Evolutionary conservation across 2,113 vertebrate genomes (phyloP).

Genomic region (Turdus rufiventris): DNA sequence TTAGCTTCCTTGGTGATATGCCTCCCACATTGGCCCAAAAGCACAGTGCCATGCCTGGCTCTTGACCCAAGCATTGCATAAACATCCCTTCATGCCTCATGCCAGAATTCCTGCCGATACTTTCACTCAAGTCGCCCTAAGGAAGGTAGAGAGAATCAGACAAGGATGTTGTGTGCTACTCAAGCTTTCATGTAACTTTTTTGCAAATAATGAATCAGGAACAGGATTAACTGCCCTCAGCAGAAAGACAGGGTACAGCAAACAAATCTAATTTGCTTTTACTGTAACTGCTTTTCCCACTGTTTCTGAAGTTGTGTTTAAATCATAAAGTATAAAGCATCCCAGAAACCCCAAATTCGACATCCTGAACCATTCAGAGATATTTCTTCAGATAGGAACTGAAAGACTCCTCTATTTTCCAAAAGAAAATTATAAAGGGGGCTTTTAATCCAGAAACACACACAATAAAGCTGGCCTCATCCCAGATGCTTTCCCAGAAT

Average conservation of each 20-base stretch:
- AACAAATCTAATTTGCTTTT: neutral
- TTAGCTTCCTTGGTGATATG: neutral
- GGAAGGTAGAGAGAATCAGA: neutral
- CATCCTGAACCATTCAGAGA: neutral
- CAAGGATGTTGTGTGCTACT: neutral
- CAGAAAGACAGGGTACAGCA: neutral
- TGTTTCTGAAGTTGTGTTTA: neutral
- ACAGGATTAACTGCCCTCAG: neutral
- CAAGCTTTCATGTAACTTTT: neutral
- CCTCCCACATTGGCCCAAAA: neutral
- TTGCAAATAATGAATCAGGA: neutral
- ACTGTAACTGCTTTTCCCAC: neutral
- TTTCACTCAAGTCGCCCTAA: neutral
- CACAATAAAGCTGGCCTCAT: neutral
- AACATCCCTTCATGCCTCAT: neutral
- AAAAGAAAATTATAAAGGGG: neutral
- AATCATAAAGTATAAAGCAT: neutral
- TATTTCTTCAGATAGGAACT: neutral
- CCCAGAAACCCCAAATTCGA: neutral
- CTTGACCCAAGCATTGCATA: neutral
- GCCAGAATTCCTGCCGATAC: neutral
- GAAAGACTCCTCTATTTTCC: neutral
- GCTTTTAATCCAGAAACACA: neutral
- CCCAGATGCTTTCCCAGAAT: neutral
- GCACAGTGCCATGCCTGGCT: neutral